Conservation (phyloP, 2,113 vertebrate species). For the Cinclus cinclus region DNA sequence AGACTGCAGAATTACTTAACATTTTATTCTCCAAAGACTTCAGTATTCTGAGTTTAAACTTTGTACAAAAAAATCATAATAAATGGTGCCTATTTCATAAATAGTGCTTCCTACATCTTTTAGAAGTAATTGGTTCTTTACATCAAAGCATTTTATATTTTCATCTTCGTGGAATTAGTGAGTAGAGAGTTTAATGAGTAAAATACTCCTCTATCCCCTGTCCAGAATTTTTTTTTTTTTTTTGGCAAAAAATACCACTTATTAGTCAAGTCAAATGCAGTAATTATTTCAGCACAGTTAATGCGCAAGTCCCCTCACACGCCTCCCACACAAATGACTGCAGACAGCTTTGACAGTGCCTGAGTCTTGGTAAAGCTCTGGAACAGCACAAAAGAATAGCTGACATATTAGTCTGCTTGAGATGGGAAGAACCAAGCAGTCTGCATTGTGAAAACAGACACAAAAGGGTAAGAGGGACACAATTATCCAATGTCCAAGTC, state of each 20-base stretch:
- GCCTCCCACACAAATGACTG: conserved; percentile 39
- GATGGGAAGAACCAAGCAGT: background rate
- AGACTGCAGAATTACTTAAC: conserved; percentile 49
- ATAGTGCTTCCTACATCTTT: conserved; percentile 50
- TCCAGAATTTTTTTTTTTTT: background rate
- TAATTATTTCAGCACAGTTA: conserved; percentile 40
- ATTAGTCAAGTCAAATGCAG: conserved; percentile 36
- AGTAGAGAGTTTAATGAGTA: background rate
- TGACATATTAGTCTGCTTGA: background rate
- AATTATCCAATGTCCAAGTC: background rate
- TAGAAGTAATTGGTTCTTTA: conserved; percentile 33
- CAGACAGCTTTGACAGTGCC: conserved; percentile 7
- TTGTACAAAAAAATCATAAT: conserved; percentile 21
- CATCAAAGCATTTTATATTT: conserved; percentile 14
- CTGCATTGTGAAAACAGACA: background rate
- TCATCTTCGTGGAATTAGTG: background rate
- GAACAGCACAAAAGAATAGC: background rate
- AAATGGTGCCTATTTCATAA: conserved; percentile 32
- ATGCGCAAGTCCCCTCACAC: conserved; percentile 3
- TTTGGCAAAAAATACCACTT: background rate
- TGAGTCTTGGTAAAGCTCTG: background rate
- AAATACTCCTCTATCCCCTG: background rate
- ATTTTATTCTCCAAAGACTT: conserved; percentile 29
- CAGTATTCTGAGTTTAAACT: conserved; percentile 9
- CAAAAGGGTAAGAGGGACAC: background rate